Base-by-base conservation (phyloP, 2,888 invertebrate genomes). In the Diarsia brunnea region DNA sequence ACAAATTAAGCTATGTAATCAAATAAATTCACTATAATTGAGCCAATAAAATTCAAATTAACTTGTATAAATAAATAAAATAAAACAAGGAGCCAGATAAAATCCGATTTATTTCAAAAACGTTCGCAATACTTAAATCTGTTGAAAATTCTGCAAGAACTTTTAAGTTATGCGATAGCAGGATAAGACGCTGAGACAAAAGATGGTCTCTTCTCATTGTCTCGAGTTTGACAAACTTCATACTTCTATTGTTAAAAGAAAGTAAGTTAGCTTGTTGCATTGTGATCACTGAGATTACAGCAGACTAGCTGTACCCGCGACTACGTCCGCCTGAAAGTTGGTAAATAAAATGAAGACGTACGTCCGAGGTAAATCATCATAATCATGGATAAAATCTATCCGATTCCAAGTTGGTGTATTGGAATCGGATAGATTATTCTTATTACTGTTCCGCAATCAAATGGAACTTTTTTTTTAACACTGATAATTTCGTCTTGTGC, bases 141-240 rank as follows among this genome's bases (percentile, higher is more conserved):
- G 11, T 64, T 51, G 24, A 58, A 75, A 74, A 65, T 51, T 51
- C 53, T 60, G 11, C 38, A 5, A 21, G 24, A 78, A 69, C 49
- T 78, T 68, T 60, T 21, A 66, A 73, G 58, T 72, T 75, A 79
- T 64, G 60, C 58, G 64, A 79, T 74, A 64, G 43, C 67, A 27
- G 67, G 73, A 67, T 74, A 73, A 70, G 64, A 69, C 53, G 64
- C 60, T 43, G 43, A 73, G 53, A 77, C 84, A 84, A 83, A 85
- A 83, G 72, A 73, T 53, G 43, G 67, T 76, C 69, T 45, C 47
- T 38, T n/a, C 38, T 68, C 74, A 71, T 76, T 80, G 80, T 86
- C 66, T 73, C 19, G 51, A 86, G 72, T 84, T 82, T 73, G 43
- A 43, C 60, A 60, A 49, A 72, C 69, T 80, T 74, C 45, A 61